These are phyloP conservation scores for Lemur catta DNA, from an alignment of 2,797 vertebrate species.

Conservation along the genomic window DNA sequence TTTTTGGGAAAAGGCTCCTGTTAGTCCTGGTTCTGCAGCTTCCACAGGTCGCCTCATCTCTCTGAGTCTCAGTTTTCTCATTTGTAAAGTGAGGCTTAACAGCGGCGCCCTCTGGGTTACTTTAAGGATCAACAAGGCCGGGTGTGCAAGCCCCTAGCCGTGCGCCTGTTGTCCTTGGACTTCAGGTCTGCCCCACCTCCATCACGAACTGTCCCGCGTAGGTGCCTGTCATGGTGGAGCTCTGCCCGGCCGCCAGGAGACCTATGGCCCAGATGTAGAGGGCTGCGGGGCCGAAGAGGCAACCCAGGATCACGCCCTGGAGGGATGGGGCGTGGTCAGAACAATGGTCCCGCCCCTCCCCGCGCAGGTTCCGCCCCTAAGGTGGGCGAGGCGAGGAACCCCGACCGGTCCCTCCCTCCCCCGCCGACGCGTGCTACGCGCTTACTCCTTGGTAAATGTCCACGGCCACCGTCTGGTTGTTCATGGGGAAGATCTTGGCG, in stretches of 20 bases:
- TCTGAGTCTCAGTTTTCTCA: neutral
- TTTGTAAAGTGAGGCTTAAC: neutral
- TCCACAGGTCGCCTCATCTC: neutral
- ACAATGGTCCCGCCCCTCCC: neutral
- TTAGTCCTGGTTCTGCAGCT: neutral
- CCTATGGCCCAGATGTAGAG: conserved; percentile 89
- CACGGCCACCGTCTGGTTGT: conserved; percentile 81
- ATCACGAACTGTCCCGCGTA: conserved; percentile 89
- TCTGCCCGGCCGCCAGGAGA: conserved; percentile 87
- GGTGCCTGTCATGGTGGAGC: conserved; percentile 89
- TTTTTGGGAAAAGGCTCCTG: neutral
- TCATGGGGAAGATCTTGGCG: conserved; percentile 76
- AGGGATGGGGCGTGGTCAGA: neutral
- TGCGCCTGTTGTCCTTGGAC: neutral
- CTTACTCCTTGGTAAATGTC: conserved; percentile 88
- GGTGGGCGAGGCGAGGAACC: neutral
- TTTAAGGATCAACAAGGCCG: neutral
- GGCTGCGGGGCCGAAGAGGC: conserved; percentile 83
- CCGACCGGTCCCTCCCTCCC: rapidly evolving
- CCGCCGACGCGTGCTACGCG: rapidly evolving
- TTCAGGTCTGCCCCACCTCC: conserved; percentile 82
- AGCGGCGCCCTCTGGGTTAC: neutral
- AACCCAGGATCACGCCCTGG: conserved; percentile 87
- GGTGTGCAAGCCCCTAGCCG: neutral
- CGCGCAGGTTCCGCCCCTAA: rapidly evolving